phyloP scores from a whole-genome alignment of 1,140 invertebrate genomes.

The Meteorus sp. region DNA sequence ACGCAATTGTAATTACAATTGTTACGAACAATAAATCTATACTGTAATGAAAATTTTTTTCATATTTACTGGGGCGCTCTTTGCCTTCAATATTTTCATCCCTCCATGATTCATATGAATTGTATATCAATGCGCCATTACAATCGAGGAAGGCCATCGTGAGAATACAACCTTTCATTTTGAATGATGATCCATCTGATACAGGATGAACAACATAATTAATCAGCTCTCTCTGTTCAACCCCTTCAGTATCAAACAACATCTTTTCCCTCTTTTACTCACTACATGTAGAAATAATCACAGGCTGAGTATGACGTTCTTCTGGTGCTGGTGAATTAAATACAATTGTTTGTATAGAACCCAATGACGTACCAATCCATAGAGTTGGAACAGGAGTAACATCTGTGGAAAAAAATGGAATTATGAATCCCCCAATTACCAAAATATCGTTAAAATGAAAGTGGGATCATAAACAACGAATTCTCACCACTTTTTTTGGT shows the following conservation, averaged over 20 bases:
- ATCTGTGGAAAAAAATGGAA: constrained; percentile 63
- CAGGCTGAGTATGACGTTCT: constrained; percentile 83
- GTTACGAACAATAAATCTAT: not conserved
- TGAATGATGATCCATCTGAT: constrained; percentile 87
- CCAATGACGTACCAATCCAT: constrained; percentile 95
- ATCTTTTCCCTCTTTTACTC: too few species aligned
- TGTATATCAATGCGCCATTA: constrained; percentile 83
- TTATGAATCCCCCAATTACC: too few species aligned
- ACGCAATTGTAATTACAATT: not conserved
- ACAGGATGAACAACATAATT: constrained; percentile 26
- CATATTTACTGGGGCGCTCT: constrained; percentile 66
- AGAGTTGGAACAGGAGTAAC: constrained; percentile 79
- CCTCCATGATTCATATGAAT: constrained; percentile 84
- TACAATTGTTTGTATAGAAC: constrained; percentile 90
- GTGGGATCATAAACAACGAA: too few species aligned
- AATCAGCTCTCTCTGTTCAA: too few species aligned
- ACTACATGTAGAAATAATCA: constrained; percentile 89
- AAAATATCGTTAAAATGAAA: too few species aligned
- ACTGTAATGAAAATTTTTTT: constrained; percentile 22
- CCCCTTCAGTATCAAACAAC: too few species aligned
- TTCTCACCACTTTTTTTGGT: constrained; percentile 86
- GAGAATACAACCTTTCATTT: constrained; percentile 90
- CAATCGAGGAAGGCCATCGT: constrained; percentile 95
- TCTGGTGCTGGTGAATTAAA: constrained; percentile 81
- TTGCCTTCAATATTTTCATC: constrained; percentile 73